phyloP scores from a whole-genome alignment of 2,797 vertebrate species.

The Nannoperca australis region DNA sequence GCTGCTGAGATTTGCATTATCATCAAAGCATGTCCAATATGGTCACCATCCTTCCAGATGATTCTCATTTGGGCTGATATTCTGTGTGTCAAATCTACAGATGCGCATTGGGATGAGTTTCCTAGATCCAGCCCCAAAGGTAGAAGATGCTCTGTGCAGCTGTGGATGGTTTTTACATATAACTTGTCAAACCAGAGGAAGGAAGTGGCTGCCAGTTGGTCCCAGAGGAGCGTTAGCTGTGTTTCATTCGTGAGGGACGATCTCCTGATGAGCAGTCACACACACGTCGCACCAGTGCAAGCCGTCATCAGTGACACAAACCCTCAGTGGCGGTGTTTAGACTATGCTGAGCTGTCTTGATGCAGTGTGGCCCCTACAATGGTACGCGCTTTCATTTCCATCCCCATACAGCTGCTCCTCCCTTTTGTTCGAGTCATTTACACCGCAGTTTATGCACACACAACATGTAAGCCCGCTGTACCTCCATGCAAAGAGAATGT shows the following conservation, averaged over 20 bases:
- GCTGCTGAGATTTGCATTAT: constrained; percentile 28
- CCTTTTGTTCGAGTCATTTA: constrained; percentile 81
- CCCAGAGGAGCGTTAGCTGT: constrained; percentile 68
- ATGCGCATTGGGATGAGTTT: constrained; percentile 46
- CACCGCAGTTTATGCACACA: constrained; percentile 77
- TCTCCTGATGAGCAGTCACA: constrained; percentile 40
- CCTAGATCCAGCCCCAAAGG: constrained; percentile 41
- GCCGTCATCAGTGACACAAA: constrained; percentile 66
- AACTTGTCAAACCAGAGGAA: constrained; percentile 61
- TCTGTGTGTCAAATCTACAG: constrained; percentile 49
- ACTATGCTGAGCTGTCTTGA: constrained; percentile 68
- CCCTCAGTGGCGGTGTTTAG: constrained; percentile 72
- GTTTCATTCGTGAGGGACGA: constrained; percentile 72
- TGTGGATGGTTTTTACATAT: constrained; percentile 53
- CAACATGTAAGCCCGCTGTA: constrained; percentile 78
- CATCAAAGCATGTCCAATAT: constrained; percentile 67
- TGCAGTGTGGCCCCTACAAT: constrained; percentile 69
- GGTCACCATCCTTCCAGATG: constrained; percentile 65
- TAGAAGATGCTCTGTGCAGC: constrained; percentile 25
- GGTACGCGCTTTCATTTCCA: constrained; percentile 73
- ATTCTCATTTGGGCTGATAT: constrained; percentile 66
- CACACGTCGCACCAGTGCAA: constrained; percentile 12
- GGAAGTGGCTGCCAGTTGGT: constrained; percentile 67
- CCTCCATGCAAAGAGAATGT: constrained; percentile 81
- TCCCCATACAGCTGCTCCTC: constrained; percentile 66